These are phyloP conservation scores for Melanophora roralis DNA, from an alignment of 2,888 invertebrate species.

Conservation along the genomic window DNA sequence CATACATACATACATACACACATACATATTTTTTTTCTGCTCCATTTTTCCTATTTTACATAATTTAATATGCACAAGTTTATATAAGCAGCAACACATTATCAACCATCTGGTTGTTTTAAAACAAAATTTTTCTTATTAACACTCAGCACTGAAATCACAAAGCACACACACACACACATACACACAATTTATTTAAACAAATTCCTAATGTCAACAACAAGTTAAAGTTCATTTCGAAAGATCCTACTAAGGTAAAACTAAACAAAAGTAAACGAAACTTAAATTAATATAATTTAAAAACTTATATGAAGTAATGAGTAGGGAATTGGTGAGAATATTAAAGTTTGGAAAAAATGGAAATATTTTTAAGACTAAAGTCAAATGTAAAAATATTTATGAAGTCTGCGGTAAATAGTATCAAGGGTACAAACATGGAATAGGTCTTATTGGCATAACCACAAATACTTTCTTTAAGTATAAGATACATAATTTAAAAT, in stretches of 20 bases:
- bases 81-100: too few relatives aligned
- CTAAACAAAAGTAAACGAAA: not conserved
- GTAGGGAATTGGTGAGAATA: not conserved
- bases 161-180: too few relatives aligned
- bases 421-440: too few relatives aligned
- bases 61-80: constrained; percentile 22
- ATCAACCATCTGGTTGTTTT: not conserved
- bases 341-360: too few relatives aligned
- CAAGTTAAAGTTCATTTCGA: not conserved
- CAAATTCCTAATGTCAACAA: not conserved
- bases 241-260: not conserved
- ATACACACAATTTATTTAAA: constrained; percentile 14
- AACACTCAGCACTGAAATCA: not conserved
- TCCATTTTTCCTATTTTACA: not conserved
- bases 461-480: too few relatives aligned
- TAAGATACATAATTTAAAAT: too few relatives aligned
- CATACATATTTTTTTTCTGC: too few relatives aligned
- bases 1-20: too few relatives aligned
- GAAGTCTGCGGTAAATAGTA: too few relatives aligned
- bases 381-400: too few relatives aligned
- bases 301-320: not conserved
- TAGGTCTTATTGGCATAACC: too few relatives aligned
- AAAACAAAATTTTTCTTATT: not conserved
- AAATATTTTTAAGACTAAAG: too few relatives aligned
- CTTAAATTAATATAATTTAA: not conserved